Evolutionary conservation across 2,888 invertebrate genomes (phyloP).

Genomic region (Brachypalpus laphriformis): DNA sequence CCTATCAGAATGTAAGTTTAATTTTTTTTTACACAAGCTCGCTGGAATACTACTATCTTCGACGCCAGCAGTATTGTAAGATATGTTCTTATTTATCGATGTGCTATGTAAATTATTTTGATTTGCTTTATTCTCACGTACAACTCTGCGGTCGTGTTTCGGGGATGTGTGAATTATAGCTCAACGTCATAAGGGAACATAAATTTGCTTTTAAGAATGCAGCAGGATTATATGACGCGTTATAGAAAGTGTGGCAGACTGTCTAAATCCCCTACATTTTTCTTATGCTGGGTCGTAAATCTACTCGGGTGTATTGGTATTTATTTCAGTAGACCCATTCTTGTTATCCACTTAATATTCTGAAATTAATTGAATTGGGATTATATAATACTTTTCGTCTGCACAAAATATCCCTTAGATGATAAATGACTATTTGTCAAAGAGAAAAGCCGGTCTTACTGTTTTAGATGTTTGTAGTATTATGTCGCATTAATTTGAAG

Average conservation of each 20-base stretch:
- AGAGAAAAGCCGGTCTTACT: neutral
- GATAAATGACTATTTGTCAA: neutral
- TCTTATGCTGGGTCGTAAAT: neutral
- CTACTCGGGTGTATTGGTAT: neutral
- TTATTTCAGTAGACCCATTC: neutral
- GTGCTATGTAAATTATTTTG: constrained; percentile 18
- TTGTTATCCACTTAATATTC: neutral
- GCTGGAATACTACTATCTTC: neutral
- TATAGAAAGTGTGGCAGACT: neutral
- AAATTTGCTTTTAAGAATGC: constrained; percentile 9
- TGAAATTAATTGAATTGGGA: constrained; percentile 1
- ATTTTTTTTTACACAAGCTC: neutral
- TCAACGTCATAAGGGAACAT: neutral
- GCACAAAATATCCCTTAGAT: neutral
- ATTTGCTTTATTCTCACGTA: constrained; percentile 21
- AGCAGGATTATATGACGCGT: neutral
- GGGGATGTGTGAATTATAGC: constrained; percentile 1
- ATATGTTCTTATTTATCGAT: neutral
- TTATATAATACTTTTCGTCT: constrained; percentile 11
- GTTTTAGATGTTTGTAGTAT: too few species aligned
- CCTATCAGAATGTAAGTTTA: neutral
- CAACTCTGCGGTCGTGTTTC: neutral
- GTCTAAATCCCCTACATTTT: neutral
- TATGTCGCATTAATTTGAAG: too few species aligned
- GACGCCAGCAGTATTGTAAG: neutral